These are phyloP conservation scores for Saturnia japonica DNA, from an alignment of 2,888 invertebrate species.

Conservation along the genomic window DNA sequence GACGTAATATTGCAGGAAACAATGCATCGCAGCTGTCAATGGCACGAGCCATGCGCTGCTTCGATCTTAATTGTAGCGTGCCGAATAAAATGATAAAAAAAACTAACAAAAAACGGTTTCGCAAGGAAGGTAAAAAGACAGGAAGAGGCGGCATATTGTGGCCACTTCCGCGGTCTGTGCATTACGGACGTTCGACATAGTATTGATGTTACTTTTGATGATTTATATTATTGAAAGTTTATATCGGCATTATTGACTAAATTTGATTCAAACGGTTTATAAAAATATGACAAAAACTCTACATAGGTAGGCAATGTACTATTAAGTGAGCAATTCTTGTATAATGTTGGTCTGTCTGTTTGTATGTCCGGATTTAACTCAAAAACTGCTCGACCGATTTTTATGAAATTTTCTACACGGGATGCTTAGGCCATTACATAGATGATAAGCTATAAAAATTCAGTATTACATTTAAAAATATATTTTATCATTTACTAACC, in stretches of 20 bases:
- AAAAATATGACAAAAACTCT: neutral
- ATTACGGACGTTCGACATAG: slow-evolving; percentile 26
- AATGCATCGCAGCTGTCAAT: slow-evolving; percentile 54
- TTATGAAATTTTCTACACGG: too few species aligned
- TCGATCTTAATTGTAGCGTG: slow-evolving; percentile 56
- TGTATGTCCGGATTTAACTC: too few species aligned
- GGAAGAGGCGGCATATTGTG: slow-evolving; percentile 77
- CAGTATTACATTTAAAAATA: too few species aligned
- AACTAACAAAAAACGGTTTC: slow-evolving; percentile 64
- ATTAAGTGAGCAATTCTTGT: too few species aligned
- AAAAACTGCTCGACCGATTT: too few species aligned
- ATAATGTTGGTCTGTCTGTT: too few species aligned
- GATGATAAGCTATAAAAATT: too few species aligned
- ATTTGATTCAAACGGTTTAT: neutral
- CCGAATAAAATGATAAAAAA: slow-evolving; percentile 55
- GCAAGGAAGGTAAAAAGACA: slow-evolving; percentile 69
- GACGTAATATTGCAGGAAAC: slow-evolving; percentile 31
- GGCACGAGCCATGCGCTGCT: slow-evolving; percentile 71
- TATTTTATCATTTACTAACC: too few species aligned
- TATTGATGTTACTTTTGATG: slow-evolving; percentile 42
- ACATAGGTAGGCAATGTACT: neutral
- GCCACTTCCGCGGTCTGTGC: slow-evolving; percentile 72
- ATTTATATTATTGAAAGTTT: neutral
- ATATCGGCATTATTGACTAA: neutral
- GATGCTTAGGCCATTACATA: too few species aligned